A percentile compares a stretch with the other conserved stretches of the same genome.
Evolutionary conservation across 2,888 invertebrate species (phyloP).

Genomic region (Danaus chrysippus): DNA sequence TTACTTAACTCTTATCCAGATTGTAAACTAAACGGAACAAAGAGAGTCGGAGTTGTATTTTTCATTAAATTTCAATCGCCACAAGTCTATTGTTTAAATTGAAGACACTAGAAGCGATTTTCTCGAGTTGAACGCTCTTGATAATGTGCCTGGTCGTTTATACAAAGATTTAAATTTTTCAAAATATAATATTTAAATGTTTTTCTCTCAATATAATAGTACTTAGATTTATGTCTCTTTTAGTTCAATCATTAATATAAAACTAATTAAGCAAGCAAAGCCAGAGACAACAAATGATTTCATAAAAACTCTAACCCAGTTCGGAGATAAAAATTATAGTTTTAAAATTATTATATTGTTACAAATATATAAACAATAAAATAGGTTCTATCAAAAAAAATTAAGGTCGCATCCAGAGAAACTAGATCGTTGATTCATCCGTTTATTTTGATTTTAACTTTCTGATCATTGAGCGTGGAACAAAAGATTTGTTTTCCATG

Average conservation of each 20-base stretch:
- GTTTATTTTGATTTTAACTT: constrained; percentile 56
- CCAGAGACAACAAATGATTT: too few relatives aligned
- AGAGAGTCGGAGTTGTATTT: not conserved
- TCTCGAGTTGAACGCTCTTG: constrained; percentile 47
- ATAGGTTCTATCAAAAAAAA: too few relatives aligned
- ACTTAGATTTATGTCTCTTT: too few relatives aligned
- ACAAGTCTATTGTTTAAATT: constrained; percentile 41
- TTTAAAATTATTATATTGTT: too few relatives aligned
- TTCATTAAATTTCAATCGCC: constrained; percentile 3
- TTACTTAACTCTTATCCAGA: constrained; percentile 5
- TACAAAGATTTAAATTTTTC: constrained; percentile 31
- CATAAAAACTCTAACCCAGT: too few relatives aligned
- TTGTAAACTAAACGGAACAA: constrained; percentile 2
- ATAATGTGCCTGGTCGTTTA: constrained; percentile 47
- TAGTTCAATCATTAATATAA: too few relatives aligned
- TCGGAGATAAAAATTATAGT: not conserved
- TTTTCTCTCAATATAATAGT: too few relatives aligned
- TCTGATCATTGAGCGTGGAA: constrained; percentile 55
- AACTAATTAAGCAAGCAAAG: too few relatives aligned
- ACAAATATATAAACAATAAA: too few relatives aligned
- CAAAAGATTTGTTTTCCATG: constrained; percentile 51
- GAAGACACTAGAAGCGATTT: constrained; percentile 47
- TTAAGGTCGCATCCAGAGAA: constrained; percentile 26
- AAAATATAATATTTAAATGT: constrained; percentile 13
- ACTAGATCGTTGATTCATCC: constrained; percentile 35